phyloP scores from a whole-genome alignment of 2,888 invertebrate species.

The Cheilosia urbana region DNA sequence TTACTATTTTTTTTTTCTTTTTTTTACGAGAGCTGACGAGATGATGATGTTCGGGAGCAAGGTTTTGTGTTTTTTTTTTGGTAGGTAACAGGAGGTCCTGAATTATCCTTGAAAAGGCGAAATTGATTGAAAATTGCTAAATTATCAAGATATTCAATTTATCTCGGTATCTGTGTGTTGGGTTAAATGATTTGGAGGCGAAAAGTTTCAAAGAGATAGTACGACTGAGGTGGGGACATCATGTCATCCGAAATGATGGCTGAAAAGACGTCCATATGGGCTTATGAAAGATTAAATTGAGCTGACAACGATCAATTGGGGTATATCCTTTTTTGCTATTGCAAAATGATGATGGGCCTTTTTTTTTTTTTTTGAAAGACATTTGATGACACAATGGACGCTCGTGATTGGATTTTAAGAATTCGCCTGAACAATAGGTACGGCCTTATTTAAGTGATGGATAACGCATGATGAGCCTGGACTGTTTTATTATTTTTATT shows the following conservation, averaged over 20 bases:
- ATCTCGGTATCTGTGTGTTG: conserved; percentile 55
- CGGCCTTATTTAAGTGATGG: too few species aligned
- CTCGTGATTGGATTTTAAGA: conserved; percentile 22
- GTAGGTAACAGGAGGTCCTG: neutral
- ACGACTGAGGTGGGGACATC: conserved; percentile 30
- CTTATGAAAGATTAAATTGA: conserved; percentile 41
- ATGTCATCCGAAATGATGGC: conserved; percentile 3
- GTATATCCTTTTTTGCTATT: neutral
- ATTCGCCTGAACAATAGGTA: too few species aligned
- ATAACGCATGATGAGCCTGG: too few species aligned
- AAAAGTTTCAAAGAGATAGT: conserved; percentile 28
- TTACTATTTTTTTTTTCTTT: conserved; percentile 1
- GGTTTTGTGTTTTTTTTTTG: conserved; percentile 1
- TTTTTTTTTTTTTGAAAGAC: neutral
- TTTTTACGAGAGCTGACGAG: conserved; percentile 30
- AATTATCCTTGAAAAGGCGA: conserved; percentile 55
- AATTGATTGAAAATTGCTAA: conserved; percentile 73
- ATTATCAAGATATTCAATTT: conserved; percentile 68
- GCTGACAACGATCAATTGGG: conserved; percentile 64
- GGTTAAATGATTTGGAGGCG: conserved; percentile 59
- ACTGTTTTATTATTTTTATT: too few species aligned
- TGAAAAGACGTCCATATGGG: neutral
- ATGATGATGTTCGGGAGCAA: conserved; percentile 59
- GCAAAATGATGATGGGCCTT: neutral
- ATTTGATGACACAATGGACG: conserved; percentile 24